Conservation (phyloP, 2,888 invertebrate genomes). For the Spicauda simplicius region DNA sequence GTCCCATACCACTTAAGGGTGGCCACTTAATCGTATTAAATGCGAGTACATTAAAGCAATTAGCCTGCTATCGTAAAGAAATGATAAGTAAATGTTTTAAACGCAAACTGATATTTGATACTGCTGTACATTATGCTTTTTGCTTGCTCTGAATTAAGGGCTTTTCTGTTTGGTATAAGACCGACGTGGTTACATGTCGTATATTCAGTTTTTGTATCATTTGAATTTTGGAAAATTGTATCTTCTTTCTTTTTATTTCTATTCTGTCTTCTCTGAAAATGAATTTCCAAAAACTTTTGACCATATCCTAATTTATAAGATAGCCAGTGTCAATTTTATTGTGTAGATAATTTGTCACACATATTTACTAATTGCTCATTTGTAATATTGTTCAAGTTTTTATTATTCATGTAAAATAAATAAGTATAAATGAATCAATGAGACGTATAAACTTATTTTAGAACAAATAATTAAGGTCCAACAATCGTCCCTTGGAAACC, state of each 20-base stretch:
- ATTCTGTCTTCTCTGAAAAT: no score
- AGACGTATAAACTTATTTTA: not conserved
- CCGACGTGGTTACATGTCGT: not conserved
- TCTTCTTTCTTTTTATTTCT: no score
- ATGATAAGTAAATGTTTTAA: constrained; percentile 42
- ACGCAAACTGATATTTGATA: constrained; percentile 33
- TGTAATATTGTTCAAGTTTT: not conserved
- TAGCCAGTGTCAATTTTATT: no score
- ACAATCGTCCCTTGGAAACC: constrained; percentile 21
- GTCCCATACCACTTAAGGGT: constrained; percentile 43
- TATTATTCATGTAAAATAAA: not conserved
- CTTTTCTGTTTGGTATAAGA: not conserved
- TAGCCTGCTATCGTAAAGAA: constrained; percentile 43
- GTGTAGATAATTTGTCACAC: no score
- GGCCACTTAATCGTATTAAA: constrained; percentile 51
- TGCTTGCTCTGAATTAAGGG: constrained; percentile 19
- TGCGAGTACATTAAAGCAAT: constrained; percentile 47
- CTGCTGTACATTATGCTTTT: constrained; percentile 23
- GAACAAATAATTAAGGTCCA: not conserved
- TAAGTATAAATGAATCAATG: not conserved
- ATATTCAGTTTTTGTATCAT: no score
- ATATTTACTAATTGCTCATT: not conserved
- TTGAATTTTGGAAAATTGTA: no score
- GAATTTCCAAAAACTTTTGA: no score
- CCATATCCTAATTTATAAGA: no score